Base-by-base conservation (phyloP, 2,797 vertebrate species). In the Eulemur mongoz region DNA sequence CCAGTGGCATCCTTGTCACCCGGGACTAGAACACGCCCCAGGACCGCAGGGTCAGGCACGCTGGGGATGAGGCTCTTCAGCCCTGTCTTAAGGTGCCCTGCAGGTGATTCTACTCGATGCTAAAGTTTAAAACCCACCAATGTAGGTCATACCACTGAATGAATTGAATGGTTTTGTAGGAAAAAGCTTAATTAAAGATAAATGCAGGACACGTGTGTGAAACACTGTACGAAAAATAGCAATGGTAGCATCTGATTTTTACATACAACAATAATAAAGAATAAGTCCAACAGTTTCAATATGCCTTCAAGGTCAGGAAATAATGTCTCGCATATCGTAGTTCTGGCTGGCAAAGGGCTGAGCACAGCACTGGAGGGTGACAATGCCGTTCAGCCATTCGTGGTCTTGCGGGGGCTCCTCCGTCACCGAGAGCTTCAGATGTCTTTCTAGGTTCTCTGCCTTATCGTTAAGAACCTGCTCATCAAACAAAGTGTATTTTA, bases 361-460 rank as follows among this genome's bases (percentile, higher is more conserved):
- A 65, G 15, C 50, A 45, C 2, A n/a, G 17, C 8, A 11, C 6
- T 70, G 57, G 10, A 22, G 23, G 54, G 0, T 11, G 2, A 43
- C 2, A 2, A 7, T 0, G 0, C 2, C 17, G 2, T 5, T 38
- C 18, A 8, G 4, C 0, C 67, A 0, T 23, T 52, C 2, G 2
- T 11, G 22, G n/a, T 43, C 40, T n/a, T 17, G 15, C 1, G 0
- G 27, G 18, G 4, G 17, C 12, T 40, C 12, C 23, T 10, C 59
- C 5, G 4, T 22, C 10, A 1, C 4, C 27, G 43, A 82, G 7
- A 54, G 8, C 2, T 2, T 59, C 32, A 25, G 22, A 14, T 0
- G 1, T 14, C 67, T 45, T 65, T 50, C 9, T 11, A 57, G 30
- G 9, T 7, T 27, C 7, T 30, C 7, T 82, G 89, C 1, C 1